Evolutionary conservation across 2,113 vertebrate species (phyloP).

Genomic region (Sialia sialis): DNA sequence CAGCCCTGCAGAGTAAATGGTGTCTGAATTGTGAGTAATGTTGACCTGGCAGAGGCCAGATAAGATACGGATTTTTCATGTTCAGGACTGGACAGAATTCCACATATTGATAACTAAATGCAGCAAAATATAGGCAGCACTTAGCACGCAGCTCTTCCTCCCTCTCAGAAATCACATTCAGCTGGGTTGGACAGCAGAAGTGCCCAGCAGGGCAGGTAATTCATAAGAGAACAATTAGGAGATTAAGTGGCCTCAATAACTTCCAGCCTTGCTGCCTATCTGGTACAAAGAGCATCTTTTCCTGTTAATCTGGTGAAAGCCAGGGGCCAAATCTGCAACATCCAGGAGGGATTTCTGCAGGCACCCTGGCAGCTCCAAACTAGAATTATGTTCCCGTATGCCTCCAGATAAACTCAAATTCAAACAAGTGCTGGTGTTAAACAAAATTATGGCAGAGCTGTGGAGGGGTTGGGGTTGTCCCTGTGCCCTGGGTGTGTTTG

Average conservation of each 20-base stretch:
- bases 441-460: background rate
- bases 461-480: background rate
- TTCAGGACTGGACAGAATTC: conserved; percentile 45
- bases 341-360: background rate
- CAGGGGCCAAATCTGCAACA: background rate
- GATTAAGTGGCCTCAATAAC: background rate
- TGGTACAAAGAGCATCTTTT: background rate
- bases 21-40: conserved; percentile 68
- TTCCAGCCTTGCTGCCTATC: background rate
- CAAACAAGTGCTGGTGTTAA: background rate
- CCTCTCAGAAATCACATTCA: background rate
- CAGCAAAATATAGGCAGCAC: background rate
- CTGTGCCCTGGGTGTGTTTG: background rate
- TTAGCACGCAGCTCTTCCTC: background rate
- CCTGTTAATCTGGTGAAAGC: background rate
- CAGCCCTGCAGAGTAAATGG: conserved; percentile 64
- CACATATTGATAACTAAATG: conserved; percentile 49
- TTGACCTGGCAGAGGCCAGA: conserved; percentile 60
- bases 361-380: background rate
- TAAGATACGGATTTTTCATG: conserved; percentile 56
- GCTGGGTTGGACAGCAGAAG: background rate
- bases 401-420: background rate
- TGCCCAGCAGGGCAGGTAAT: background rate
- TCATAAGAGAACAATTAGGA: background rate
- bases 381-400: background rate